Evolutionary conservation across 2,888 invertebrate species (phyloP), one percentile per base, ranked within the genome.

Genomic region (Meghimatium bilineatum): DNA sequence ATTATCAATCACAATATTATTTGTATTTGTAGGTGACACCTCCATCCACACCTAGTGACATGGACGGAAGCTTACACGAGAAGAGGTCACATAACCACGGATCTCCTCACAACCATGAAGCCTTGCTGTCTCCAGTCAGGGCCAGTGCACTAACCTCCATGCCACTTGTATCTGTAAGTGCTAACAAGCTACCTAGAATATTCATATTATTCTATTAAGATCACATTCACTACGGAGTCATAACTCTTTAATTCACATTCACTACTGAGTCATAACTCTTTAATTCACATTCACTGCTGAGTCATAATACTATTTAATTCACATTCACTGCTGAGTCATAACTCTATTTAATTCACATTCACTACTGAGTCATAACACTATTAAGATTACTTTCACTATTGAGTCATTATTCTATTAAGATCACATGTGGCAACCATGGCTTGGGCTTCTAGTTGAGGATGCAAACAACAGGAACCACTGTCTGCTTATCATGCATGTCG

Each of bases 1-100:
- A 5, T 12, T 44, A 44, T 44, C 44, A 44, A 44, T 44, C 44
- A 44, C 44, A 44, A 44, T 23, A 56, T 56, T 56, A 14, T 56
- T 17, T 56, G 20, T 66, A 23, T 44, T 23, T 34, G 12, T 52
- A 82, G 82, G 82, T 91, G 14, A 89, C 90, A 14, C 89, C 89
- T 10, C 90, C 90, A 29, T 83, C 87, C 34, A 88, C 89, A n/a
- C 89, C 89, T n/a, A 85, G 86, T 29, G 88, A 88, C 36, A 85
- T 76, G 63, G 87, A 85, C 20, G 85, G 79, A 20, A 80, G 80
- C 17, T n/a, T 60, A 3, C 85, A 85, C n/a, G 86, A 84, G 26
- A 80, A 83, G 60, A 56, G 78, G 32, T 36, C 72, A 67, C 71
- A 44, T 77, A 71, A 38, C 34, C 80, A 56, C 38, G 74, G 75